phyloP scores from a whole-genome alignment of 2,797 vertebrate genomes.

The Mus caroli region DNA sequence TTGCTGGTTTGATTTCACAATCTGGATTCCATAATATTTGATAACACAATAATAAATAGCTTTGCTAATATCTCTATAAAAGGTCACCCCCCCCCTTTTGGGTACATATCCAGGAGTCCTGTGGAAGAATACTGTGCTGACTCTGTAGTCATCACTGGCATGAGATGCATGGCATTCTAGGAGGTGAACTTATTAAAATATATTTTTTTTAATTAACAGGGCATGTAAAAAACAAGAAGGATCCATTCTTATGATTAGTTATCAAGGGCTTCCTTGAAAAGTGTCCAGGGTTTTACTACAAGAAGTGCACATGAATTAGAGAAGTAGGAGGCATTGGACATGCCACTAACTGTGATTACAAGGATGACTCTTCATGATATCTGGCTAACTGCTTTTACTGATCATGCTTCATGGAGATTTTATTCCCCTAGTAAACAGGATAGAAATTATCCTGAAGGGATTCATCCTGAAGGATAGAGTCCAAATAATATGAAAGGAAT shows the following conservation, averaged over 20 bases:
- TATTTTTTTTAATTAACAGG: neutral
- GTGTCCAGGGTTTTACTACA: neutral
- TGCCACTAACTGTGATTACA: neutral
- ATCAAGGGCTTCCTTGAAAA: conserved; percentile 49
- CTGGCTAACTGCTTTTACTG: conserved; percentile 64
- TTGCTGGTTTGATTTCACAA: neutral
- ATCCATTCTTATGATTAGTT: conserved; percentile 11
- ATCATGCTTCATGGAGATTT: conserved; percentile 25
- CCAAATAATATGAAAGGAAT: conserved; percentile 50
- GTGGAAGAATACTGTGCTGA: neutral
- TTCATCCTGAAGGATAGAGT: conserved; percentile 56
- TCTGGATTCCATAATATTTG: neutral
- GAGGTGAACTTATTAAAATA: conserved; percentile 15
- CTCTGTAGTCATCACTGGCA: neutral
- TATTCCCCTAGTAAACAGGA: conserved; percentile 52
- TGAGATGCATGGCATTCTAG: conserved; percentile 11
- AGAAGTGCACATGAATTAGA: neutral
- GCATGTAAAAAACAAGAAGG: conserved; percentile 33
- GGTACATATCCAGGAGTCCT: neutral
- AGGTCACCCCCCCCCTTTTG: neutral
- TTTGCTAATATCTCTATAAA: neutral
- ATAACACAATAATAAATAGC: neutral
- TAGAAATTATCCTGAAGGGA: conserved; percentile 40
- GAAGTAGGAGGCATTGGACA: neutral
- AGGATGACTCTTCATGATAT: conserved; percentile 64